A percentile compares a stretch with the other conserved stretches of the same genome.
Conservation (phyloP, 2,797 vertebrate genomes). For the Rallus crepitans region DNA sequence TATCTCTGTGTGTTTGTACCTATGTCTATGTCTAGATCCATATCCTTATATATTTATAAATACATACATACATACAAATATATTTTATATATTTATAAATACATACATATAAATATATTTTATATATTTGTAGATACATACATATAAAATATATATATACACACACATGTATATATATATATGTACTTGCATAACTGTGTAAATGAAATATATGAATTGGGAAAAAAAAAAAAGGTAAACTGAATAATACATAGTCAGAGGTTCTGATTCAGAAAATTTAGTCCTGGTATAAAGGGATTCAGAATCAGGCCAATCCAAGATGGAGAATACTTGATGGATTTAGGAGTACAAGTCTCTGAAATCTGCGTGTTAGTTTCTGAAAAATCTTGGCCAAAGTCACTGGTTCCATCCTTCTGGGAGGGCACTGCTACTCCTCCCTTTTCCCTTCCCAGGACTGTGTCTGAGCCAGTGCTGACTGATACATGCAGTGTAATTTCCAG, state of each 20-base stretch:
- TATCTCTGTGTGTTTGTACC: not conserved
- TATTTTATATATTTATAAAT: not conserved
- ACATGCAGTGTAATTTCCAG: not conserved
- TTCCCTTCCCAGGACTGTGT: not conserved
- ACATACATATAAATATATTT: not conserved
- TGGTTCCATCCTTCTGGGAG: not conserved
- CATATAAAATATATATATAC: not conserved
- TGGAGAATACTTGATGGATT: conserved; percentile 3
- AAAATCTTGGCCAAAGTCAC: not conserved
- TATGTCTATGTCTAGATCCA: not conserved
- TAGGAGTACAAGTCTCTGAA: conserved; percentile 40
- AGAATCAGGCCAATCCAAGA: not conserved
- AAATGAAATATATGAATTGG: not conserved
- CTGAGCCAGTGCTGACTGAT: not conserved
- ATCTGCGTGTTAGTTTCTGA: not conserved
- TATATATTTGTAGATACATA: not conserved
- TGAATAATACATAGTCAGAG: not conserved
- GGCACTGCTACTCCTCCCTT: not conserved
- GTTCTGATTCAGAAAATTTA: conserved; percentile 18
- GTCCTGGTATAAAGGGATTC: not conserved
- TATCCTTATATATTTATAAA: not conserved
- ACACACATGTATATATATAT: not conserved
- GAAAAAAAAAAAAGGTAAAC: not conserved
- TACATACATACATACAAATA: not conserved
- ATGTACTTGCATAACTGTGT: not conserved